These are phyloP conservation scores for Pandemis heparana DNA, from an alignment of 2,888 invertebrate genomes.

Conservation along the genomic window DNA sequence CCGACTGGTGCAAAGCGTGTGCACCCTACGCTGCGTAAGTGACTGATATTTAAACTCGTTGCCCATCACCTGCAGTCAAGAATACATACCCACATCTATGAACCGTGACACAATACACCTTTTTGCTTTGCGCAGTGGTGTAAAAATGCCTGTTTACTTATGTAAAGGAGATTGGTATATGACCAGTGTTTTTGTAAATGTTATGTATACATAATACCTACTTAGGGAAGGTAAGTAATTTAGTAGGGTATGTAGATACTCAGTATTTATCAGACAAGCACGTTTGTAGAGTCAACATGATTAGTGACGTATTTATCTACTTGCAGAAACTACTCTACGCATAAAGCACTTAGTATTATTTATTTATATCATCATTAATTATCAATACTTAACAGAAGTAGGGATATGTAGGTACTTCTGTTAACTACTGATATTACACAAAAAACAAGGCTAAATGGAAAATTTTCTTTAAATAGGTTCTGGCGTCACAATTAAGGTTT, in stretches of 20 bases:
- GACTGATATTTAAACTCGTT: not conserved
- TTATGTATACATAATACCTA: too few species aligned
- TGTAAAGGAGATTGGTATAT: too few species aligned
- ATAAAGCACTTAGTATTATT: constrained; percentile 20
- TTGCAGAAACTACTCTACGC: not conserved
- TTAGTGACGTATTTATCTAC: not conserved
- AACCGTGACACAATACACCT: too few species aligned
- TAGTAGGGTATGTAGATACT: not conserved
- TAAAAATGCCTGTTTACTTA: too few species aligned
- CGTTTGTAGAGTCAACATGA: not conserved
- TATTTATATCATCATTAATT: constrained; percentile 15
- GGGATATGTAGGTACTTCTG: not conserved
- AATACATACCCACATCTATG: not conserved
- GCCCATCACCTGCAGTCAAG: too few species aligned
- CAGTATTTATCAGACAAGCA: not conserved
- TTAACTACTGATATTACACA: constrained; percentile 17
- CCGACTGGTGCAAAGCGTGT: constrained; percentile 86
- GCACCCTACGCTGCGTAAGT: constrained; percentile 89
- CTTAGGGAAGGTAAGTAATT: too few species aligned
- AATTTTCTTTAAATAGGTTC: not conserved
- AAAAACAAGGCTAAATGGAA: constrained; percentile 23
- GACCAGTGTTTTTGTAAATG: too few species aligned
- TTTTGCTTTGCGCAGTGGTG: too few species aligned
- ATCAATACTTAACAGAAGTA: not conserved
- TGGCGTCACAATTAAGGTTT: not conserved